These are phyloP conservation scores for Cottoperca gobio DNA, from an alignment of 2,797 vertebrate species.

Conservation along the genomic window DNA sequence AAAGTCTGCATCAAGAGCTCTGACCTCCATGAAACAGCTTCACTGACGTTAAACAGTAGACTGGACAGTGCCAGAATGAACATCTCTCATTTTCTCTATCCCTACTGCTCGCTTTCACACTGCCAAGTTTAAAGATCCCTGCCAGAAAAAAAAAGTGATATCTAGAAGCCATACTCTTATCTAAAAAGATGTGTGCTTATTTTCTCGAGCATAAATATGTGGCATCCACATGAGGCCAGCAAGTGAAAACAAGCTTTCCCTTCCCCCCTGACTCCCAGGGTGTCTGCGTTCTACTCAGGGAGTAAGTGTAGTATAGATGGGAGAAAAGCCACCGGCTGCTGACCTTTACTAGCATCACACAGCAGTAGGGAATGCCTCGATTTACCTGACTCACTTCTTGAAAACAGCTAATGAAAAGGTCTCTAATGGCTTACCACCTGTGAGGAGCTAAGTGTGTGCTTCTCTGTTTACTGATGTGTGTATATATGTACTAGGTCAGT, in stretches of 20 bases:
- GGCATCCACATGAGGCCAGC: constrained; percentile 34
- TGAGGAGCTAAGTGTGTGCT: constrained; percentile 30
- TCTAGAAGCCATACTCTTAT: constrained; percentile 29
- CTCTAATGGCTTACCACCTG: constrained; percentile 69
- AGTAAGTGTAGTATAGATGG: constrained; percentile 36
- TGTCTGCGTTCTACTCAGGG: constrained; percentile 43
- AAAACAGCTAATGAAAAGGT: constrained; percentile 78
- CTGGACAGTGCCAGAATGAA: constrained; percentile 27
- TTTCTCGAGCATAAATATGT: constrained; percentile 29
- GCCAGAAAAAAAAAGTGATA: constrained; percentile 39
- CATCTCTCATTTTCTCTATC: constrained; percentile 21
- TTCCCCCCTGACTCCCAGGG: constrained; percentile 6
- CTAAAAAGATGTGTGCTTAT: constrained; percentile 13
- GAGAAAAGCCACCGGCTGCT: constrained; percentile 70
- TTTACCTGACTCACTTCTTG: constrained; percentile 76
- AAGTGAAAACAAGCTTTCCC: constrained; percentile 35
- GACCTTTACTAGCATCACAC: constrained; percentile 76
- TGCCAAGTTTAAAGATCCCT: constrained; percentile 54
- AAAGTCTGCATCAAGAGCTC: constrained; percentile 35
- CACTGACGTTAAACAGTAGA: constrained; percentile 43
- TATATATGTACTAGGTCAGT: constrained; percentile 22
- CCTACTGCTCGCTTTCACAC: constrained; percentile 38
- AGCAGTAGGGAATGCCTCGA: constrained; percentile 67
- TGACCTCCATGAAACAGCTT: constrained; percentile 78
- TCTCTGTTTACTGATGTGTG: constrained; percentile 31